Conservation (phyloP, 2,888 invertebrate genomes). For the Xanthorhoe spadicearia region DNA sequence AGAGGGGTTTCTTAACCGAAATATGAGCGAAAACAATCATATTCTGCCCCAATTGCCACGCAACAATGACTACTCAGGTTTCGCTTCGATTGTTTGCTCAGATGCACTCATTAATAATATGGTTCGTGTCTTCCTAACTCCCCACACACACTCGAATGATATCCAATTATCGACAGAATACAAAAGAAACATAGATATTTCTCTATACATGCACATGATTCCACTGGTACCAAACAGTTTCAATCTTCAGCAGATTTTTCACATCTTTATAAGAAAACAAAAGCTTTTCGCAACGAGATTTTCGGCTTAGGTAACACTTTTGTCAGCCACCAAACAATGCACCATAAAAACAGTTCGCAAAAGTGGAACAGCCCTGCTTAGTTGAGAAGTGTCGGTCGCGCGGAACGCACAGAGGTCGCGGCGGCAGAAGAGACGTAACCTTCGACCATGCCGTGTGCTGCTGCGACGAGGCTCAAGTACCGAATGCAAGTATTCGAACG, state of each 20-base stretch:
- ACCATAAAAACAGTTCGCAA: constrained; percentile 67
- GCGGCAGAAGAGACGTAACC: constrained; percentile 59
- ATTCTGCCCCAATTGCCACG: constrained; percentile 56
- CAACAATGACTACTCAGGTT: constrained; percentile 53
- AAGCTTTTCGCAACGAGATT: constrained; percentile 61
- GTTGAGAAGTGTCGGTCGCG: constrained; percentile 69
- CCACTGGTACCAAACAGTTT: background rate
- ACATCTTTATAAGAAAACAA: constrained; percentile 51
- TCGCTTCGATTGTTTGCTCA: constrained; percentile 54
- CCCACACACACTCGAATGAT: constrained; percentile 1
- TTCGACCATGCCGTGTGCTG: constrained; percentile 77
- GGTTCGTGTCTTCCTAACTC: constrained; percentile 20
- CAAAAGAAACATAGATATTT: constrained; percentile 4
- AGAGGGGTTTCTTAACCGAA: constrained; percentile 38
- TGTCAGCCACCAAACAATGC: constrained; percentile 72
- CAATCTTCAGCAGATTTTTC: constrained; percentile 23
- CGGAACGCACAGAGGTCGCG: constrained; percentile 65
- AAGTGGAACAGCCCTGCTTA: constrained; percentile 75
- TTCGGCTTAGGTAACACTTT: constrained; percentile 61
- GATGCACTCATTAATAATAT: constrained; percentile 39
- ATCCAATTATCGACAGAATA: constrained; percentile 7
- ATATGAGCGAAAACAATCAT: constrained; percentile 41
- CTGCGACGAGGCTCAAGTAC: constrained; percentile 67
- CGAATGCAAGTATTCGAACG: constrained; percentile 76
- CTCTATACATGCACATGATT: background rate